Percentiles rank a stretch among this genome's conserved stretches.
These are phyloP conservation scores for Gadopsis bispinosus DNA, from an alignment of 2,797 vertebrate genomes.

Conservation along the genomic window DNA sequence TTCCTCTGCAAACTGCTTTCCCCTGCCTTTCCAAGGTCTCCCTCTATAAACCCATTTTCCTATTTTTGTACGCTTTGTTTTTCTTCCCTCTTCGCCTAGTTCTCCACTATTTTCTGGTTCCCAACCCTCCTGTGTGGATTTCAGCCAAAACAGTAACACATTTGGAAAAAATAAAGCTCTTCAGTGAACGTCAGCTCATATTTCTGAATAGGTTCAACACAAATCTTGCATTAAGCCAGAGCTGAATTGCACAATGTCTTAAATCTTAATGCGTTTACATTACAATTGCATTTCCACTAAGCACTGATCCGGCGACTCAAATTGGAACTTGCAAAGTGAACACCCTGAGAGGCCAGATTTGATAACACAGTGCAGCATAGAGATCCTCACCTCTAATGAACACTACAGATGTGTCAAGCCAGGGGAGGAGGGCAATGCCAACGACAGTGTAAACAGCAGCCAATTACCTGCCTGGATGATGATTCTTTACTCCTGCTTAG, in stretches of 20 bases:
- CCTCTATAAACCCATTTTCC: slow-evolving; percentile 16
- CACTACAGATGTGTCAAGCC: slow-evolving; percentile 81
- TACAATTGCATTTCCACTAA: not conserved
- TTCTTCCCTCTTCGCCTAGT: not conserved
- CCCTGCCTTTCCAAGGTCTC: slow-evolving; percentile 14
- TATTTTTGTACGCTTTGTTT: slow-evolving; percentile 30
- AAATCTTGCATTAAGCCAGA: slow-evolving; percentile 1
- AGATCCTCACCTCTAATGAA: slow-evolving; percentile 76
- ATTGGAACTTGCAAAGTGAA: slow-evolving; percentile 52
- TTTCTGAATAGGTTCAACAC: slow-evolving; percentile 17
- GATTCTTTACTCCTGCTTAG: slow-evolving; percentile 70
- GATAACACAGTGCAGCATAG: slow-evolving; percentile 53
- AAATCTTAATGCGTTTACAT: slow-evolving; percentile 7
- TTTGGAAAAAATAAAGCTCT: not conserved
- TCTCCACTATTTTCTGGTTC: slow-evolving; percentile 9
- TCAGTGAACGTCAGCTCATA: not conserved
- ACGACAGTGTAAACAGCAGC: slow-evolving; percentile 79
- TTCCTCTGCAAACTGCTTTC: slow-evolving; percentile 44
- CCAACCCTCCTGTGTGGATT: slow-evolving; percentile 12
- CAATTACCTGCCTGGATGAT: slow-evolving; percentile 83
- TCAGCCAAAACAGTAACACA: slow-evolving; percentile 19
- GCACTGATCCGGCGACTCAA: slow-evolving; percentile 11
- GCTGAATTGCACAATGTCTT: slow-evolving; percentile 1
- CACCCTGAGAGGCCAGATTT: slow-evolving; percentile 66
- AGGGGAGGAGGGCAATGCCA: slow-evolving; percentile 64